Conservation (phyloP, 2,888 invertebrate genomes). For the Myopa testacea region DNA sequence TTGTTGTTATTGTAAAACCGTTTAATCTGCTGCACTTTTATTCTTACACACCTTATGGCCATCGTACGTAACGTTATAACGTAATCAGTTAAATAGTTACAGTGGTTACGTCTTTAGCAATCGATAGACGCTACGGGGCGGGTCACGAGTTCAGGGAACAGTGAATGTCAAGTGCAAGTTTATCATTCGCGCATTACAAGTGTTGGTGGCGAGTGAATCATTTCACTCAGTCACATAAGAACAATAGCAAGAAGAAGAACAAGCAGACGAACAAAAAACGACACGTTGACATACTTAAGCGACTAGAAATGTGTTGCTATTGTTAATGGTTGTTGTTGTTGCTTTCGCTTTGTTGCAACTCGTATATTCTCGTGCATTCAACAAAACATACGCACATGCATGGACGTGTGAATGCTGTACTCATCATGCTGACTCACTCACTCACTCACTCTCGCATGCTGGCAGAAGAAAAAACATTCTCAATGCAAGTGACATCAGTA, state of each 20-base stretch:
- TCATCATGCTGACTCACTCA: neutral
- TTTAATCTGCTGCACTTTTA: too few relatives aligned
- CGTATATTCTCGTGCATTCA: neutral
- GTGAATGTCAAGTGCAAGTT: neutral
- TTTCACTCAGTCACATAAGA: neutral
- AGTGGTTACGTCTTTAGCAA: too few relatives aligned
- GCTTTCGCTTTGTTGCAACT: neutral
- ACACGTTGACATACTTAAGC: too few relatives aligned
- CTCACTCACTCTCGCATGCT: slow-evolving; percentile 18
- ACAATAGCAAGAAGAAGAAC: neutral
- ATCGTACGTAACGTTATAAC: too few relatives aligned
- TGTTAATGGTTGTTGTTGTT: neutral
- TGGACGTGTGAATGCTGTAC: neutral
- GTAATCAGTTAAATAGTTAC: too few relatives aligned
- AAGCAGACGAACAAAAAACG: neutral
- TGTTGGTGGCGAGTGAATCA: neutral
- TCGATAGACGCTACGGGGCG: too few relatives aligned
- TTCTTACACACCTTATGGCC: too few relatives aligned
- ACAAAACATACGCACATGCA: neutral
- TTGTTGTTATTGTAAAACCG: too few relatives aligned
- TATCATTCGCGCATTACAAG: neutral
- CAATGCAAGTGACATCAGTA: slow-evolving; percentile 48
- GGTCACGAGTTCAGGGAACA: neutral
- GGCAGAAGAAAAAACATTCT: neutral
- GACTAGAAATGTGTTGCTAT: too few relatives aligned